Conservation (phyloP, 2,888 invertebrate genomes). For the Acrobasis suavella region DNA sequence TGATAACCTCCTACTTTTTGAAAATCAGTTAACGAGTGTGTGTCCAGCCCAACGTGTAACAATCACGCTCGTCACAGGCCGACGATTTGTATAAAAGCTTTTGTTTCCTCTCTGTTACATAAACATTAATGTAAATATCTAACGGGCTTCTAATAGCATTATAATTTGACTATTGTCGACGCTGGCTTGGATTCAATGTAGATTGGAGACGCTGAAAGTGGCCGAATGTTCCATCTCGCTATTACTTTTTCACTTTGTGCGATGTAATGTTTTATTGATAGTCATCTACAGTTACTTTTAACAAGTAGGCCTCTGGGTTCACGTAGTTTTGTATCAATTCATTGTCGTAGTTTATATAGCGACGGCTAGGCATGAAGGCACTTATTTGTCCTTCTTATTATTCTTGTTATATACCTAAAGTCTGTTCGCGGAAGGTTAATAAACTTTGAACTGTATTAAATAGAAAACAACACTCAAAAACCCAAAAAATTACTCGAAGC, state of each 20-base stretch:
- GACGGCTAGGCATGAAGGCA: no score
- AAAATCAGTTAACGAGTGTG: no score
- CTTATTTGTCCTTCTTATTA: no score
- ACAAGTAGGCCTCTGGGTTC: not conserved
- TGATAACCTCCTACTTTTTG: no score
- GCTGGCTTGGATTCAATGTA: constrained; percentile 15
- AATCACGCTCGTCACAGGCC: constrained; percentile 32
- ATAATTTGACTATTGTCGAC: constrained; percentile 23
- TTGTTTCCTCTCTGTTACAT: constrained; percentile 36
- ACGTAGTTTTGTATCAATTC: not conserved
- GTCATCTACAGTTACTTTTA: not conserved
- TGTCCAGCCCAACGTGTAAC: constrained; percentile 18
- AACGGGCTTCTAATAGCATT: constrained; percentile 73
- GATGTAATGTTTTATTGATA: not conserved
- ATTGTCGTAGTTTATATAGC: no score
- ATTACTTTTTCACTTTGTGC: not conserved
- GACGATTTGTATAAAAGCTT: constrained; percentile 30
- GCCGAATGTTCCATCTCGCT: not conserved
- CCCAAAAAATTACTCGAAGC: no score
- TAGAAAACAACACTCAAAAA: no score
- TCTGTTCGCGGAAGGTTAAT: no score
- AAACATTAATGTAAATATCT: constrained; percentile 37
- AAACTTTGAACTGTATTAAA: no score
- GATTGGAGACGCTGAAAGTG: constrained; percentile 6
- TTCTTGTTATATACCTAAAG: not conserved